These are phyloP conservation scores for Papilio elwesi DNA, from an alignment of 2,888 invertebrate species.

Conservation along the genomic window DNA sequence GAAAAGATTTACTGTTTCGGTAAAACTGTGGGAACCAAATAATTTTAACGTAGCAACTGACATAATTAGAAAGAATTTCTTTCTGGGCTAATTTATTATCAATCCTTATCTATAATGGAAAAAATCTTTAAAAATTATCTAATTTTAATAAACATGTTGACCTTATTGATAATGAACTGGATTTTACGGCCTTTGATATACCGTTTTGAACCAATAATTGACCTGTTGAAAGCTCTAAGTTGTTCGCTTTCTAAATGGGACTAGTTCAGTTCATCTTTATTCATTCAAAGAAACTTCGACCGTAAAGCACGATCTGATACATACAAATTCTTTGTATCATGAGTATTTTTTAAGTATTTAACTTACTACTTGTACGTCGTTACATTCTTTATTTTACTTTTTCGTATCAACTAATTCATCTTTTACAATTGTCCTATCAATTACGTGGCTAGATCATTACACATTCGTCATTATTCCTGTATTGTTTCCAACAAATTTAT, in stretches of 20 bases:
- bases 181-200: slow-evolving; percentile 23
- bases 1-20: no score
- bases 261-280: slow-evolving; percentile 37
- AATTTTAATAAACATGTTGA: slow-evolving; percentile 21
- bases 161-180: neutral
- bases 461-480: no score
- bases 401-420: neutral
- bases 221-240: slow-evolving; percentile 41
- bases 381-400: no score
- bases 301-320: slow-evolving; percentile 15
- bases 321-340: neutral
- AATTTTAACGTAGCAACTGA: no score
- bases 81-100: no score
- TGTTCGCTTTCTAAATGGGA: slow-evolving; percentile 38
- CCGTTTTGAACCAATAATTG: slow-evolving; percentile 36
- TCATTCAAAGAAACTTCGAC: slow-evolving; percentile 19
- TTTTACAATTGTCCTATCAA: no score
- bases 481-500: no score
- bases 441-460: no score
- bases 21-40: no score
- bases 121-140: neutral
- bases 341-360: neutral
- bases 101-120: neutral
- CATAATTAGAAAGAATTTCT: no score
- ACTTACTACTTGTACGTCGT: no score